Conservation (phyloP, 2,113 vertebrate species). For the Phyllostomus discolor region DNA sequence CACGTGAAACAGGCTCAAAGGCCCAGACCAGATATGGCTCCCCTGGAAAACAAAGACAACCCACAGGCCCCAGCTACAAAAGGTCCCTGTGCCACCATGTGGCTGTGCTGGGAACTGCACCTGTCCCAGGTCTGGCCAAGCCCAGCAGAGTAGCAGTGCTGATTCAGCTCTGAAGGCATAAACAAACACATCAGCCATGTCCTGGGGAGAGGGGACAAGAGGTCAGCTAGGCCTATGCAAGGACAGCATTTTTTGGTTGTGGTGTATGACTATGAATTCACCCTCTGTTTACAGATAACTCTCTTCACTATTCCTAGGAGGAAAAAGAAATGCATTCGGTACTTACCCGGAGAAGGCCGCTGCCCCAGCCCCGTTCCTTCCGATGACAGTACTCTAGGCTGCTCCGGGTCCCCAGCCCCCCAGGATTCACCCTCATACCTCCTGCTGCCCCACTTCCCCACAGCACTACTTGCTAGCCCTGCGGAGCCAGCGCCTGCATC, state of each 20-base stretch:
- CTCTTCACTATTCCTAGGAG: slow-evolving; percentile 98
- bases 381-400: slow-evolving; percentile 98
- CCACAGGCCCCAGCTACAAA: neutral
- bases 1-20: neutral
- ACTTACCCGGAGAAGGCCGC: slow-evolving; percentile 94
- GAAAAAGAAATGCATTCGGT: slow-evolving; percentile 99
- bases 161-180: neutral
- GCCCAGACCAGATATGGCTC: neutral
- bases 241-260: slow-evolving; percentile 28
- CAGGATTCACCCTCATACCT: slow-evolving; percentile 79
- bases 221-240: neutral
- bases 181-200: neutral
- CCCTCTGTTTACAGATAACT: slow-evolving; percentile 94
- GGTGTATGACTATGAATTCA: slow-evolving; percentile 85
- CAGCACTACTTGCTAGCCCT: slow-evolving; percentile 82
- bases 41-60: neutral
- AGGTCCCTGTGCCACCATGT: neutral
- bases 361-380: slow-evolving; percentile 97
- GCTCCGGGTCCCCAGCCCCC: slow-evolving; percentile 83
- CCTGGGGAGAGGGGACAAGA: neutral
- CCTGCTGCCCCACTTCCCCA: slow-evolving; percentile 79
- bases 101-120: slow-evolving; percentile 30
- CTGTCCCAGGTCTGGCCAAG: neutral
- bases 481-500: slow-evolving; percentile 74
- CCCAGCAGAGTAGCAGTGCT: neutral